Percentiles rank a stretch among this genome's conserved stretches.
Conservation (phyloP, 2,888 invertebrate species). For the Strigamia transsilvanica region DNA sequence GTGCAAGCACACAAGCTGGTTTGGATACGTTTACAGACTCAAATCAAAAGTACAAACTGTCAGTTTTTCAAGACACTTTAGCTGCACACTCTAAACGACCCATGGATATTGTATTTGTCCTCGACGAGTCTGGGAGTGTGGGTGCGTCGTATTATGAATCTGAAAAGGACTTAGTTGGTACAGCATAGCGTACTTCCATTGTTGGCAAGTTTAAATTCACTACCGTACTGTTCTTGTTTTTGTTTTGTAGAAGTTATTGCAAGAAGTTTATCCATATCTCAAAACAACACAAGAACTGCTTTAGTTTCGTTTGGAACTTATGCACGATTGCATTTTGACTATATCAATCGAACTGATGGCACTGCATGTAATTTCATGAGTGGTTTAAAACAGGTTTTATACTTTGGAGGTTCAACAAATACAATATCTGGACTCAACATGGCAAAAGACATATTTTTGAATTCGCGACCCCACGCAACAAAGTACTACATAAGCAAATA, state of each 20-base stretch:
- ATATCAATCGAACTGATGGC: background rate
- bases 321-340: background rate
- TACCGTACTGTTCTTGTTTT: too few species aligned
- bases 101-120: background rate
- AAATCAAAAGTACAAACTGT: background rate
- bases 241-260: background rate
- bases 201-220: background rate
- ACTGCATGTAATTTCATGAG: background rate
- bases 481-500: background rate
- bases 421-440: background rate
- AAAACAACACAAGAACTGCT: background rate
- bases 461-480: background rate
- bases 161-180: conserved; percentile 14
- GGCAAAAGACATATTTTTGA: background rate
- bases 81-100: background rate
- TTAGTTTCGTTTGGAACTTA: background rate
- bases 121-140: conserved; percentile 24
- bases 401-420: background rate
- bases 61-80: conserved; percentile 5
- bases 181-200: background rate
- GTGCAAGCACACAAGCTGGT: background rate
- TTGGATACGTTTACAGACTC: background rate
- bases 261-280: background rate
- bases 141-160: background rate
- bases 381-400: background rate